Base-by-base conservation (phyloP, 2,888 invertebrate genomes). In the Lucinisca nassula region DNA sequence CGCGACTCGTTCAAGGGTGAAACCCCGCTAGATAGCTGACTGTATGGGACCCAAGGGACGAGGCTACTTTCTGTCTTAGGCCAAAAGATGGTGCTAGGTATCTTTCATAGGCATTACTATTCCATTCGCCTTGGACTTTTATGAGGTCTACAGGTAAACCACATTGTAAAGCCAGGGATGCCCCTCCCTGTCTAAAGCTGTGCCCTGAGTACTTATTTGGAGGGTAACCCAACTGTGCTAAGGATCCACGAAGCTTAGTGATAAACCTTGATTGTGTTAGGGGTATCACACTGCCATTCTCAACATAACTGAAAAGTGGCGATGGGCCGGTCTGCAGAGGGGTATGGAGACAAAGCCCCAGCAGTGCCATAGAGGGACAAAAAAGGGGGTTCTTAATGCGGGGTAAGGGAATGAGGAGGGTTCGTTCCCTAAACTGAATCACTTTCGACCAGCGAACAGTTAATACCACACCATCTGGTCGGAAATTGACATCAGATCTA, bases 181-280 rank as follows among this genome's bases (percentile, higher is more conserved):
- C 78, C 75, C 40, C 85, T 30, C 85, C 84, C 78, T 30, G 40
- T 21, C 58, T 67, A 49, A 37, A 61, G 79, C 24, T 82, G 76
- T 17, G 88, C 74, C 51, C 85, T 32, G 45, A 61, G 27, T 38
- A 49, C 14, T 40, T 61, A 70, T 38, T 45, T 70, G 74, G 79
- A 79, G 40, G 79, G 76, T 17, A 35, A 21, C 79, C 79, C 10
- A 72, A n/a, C 27, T 2, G 1, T 8, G n/a, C 6, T 17, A 72
- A 10, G 72, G 3, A 8, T 12, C 35, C 35, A 6, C 24, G 37
- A 6, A 72, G 24, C 14, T 24, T n/a, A 1, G 3, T 35, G 21
- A 24, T 27, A 40, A 72, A 72, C 30, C 8, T n/a, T 1, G 72
- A 2, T n/a, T 72, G 72, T 2, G 72, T 72, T 35, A 72, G 35